Evolutionary conservation across 1,140 invertebrate genomes (phyloP).

Genomic region (Dendroctonus valens): DNA sequence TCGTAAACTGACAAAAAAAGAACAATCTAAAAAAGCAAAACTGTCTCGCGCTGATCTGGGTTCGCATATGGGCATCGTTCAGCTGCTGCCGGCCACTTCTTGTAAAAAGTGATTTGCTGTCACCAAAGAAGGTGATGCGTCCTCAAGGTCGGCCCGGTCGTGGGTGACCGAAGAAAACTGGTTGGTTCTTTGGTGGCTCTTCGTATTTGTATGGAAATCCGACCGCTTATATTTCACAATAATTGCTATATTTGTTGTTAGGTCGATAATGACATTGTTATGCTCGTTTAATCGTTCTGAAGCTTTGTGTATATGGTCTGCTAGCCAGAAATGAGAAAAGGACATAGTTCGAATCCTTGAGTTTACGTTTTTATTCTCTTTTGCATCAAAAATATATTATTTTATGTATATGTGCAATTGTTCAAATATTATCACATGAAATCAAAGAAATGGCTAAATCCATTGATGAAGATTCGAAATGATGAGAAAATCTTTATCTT

Average conservation of each 20-base stretch:
- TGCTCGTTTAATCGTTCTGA: no score
- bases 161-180: slow-evolving; percentile 27
- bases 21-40: slow-evolving; percentile 15
- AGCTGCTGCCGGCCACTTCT: slow-evolving; percentile 26
- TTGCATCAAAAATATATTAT: no score
- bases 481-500: no score
- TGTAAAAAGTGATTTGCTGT: slow-evolving; percentile 28
- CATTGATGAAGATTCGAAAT: no score
- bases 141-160: slow-evolving; percentile 20
- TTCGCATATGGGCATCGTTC: slow-evolving; percentile 24
- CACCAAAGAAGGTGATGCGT: slow-evolving; percentile 29
- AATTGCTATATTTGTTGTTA: slow-evolving; percentile 2
- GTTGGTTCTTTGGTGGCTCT: slow-evolving; percentile 5
- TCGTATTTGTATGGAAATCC: slow-evolving; percentile 15
- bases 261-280: no score
- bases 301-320: no score
- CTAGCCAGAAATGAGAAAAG: no score
- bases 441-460: no score
- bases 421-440: no score
- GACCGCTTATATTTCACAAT: not conserved
- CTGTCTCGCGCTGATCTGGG: slow-evolving; percentile 20
- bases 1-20: not conserved
- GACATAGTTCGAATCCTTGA: no score
- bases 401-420: no score
- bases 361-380: no score